A percentile compares a stretch with the other conserved stretches of the same genome.
These are phyloP conservation scores for Mormyrus iriodes DNA, from an alignment of 2,113 vertebrate species.

Conservation along the genomic window DNA sequence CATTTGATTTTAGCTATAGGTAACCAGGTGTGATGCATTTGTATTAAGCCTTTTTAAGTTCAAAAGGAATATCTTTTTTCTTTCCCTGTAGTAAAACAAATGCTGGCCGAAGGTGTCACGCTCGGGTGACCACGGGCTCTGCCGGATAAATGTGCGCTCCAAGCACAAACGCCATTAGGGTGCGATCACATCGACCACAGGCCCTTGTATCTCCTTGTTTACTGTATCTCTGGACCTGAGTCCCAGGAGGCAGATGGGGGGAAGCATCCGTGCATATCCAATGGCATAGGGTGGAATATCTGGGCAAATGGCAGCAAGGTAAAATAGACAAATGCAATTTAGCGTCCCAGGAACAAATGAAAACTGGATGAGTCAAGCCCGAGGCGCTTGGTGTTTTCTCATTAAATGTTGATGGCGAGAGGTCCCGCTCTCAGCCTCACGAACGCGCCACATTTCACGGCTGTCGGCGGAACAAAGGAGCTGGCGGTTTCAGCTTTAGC, in stretches of 20 bases:
- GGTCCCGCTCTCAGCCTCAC: not conserved
- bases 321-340: conserved; percentile 13
- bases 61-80: not conserved
- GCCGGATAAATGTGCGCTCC: not conserved
- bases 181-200: not conserved
- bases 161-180: not conserved
- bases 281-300: not conserved
- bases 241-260: not conserved
- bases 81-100: not conserved
- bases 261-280: not conserved
- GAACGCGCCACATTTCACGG: not conserved
- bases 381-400: not conserved
- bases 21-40: not conserved
- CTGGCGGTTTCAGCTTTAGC: not conserved
- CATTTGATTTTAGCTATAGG: not conserved
- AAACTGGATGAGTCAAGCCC: not conserved
- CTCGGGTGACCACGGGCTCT: not conserved
- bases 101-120: not conserved
- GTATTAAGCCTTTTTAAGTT: not conserved
- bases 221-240: not conserved
- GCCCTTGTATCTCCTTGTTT: conserved; percentile 7
- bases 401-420: conserved; percentile 12
- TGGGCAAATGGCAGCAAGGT: not conserved
- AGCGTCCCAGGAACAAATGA: not conserved
- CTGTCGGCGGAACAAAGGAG: not conserved